Evolutionary conservation across 1,140 invertebrate species (phyloP).

Genomic region (Conus betulinus): DNA sequence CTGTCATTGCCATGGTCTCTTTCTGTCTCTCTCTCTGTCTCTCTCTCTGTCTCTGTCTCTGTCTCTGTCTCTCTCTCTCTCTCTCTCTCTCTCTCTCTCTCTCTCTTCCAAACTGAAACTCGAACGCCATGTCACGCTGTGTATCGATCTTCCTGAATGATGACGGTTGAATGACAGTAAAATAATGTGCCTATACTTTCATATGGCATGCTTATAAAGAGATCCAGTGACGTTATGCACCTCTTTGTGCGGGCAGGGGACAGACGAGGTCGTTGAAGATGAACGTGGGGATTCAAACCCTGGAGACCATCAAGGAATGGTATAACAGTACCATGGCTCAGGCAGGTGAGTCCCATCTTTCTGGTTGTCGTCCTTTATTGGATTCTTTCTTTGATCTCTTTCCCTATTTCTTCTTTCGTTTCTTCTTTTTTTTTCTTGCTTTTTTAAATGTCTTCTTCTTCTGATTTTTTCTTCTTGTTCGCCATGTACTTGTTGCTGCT

Average conservation of each 20-base stretch:
- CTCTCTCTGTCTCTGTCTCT: background rate
- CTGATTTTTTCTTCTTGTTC: too few species aligned
- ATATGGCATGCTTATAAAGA: background rate
- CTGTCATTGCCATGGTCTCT: too few species aligned
- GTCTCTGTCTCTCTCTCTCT: background rate
- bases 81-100: background rate
- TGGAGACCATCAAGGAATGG: conserved; percentile 32
- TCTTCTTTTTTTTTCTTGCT: too few species aligned
- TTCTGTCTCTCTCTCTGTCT: background rate
- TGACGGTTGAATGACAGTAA: too few species aligned
- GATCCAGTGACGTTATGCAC: background rate
- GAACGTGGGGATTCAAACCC: background rate
- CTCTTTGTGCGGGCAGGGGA: background rate
- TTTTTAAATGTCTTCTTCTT: too few species aligned
- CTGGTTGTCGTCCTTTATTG: too few species aligned
- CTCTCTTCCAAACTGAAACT: background rate
- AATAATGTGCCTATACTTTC: background rate
- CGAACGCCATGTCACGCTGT: background rate
- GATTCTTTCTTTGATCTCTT: too few species aligned
- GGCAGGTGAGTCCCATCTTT: conserved; percentile 22
- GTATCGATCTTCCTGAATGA: background rate
- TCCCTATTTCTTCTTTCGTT: too few species aligned
- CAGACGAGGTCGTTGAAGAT: background rate
- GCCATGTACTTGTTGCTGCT: too few species aligned
- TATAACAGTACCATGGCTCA: conserved; percentile 40